Percentiles rank a stretch among this genome's conserved stretches.
Conservation (phyloP, 1,140 invertebrate genomes). For the Ctenoplectra terminalis region DNA sequence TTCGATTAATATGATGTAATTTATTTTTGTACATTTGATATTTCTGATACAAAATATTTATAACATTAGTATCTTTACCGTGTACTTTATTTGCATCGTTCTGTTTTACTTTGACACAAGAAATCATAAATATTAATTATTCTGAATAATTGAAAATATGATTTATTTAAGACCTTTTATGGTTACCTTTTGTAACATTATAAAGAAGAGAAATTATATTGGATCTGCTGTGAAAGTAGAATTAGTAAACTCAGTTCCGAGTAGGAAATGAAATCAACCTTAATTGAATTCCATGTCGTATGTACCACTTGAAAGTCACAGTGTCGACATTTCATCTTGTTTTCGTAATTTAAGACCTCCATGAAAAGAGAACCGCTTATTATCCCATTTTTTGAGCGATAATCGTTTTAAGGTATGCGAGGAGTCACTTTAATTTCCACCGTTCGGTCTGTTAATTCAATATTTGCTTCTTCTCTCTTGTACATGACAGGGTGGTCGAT, state of each 20-base stretch:
- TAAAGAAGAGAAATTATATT: neutral
- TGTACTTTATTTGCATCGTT: neutral
- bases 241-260: neutral
- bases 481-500: conserved; percentile 2
- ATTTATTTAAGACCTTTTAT: neutral
- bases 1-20: neutral
- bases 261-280: neutral
- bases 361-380: neutral
- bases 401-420: neutral
- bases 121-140: neutral
- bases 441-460: neutral
- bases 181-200: neutral
- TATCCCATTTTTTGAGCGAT: neutral
- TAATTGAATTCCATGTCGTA: conserved; percentile 9
- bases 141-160: neutral
- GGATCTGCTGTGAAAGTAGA: neutral
- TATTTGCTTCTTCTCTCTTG: neutral
- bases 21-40: neutral
- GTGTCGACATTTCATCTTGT: neutral
- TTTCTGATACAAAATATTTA: neutral
- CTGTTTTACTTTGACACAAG: neutral
- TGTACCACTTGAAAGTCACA: neutral
- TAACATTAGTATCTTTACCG: neutral
- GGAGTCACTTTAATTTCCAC: neutral
- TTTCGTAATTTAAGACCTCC: neutral